A percentile compares a stretch with the other conserved stretches of the same genome.
Conservation (phyloP, 2,888 invertebrate genomes). For the Drosophila sordidula region DNA sequence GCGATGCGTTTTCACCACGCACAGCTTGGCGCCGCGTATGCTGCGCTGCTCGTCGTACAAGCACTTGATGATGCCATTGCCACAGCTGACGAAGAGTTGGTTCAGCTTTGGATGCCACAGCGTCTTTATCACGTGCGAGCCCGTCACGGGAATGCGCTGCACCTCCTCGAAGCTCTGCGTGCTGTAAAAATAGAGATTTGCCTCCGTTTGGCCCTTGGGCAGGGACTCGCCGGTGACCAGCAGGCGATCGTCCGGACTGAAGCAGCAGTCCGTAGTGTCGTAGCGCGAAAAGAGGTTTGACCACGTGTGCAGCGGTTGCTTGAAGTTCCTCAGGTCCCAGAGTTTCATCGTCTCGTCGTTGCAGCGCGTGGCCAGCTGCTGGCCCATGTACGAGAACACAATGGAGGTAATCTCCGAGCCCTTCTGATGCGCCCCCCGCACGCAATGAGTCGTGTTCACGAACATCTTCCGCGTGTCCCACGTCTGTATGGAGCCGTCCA, state of each 20-base stretch:
- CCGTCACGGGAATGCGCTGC: slow-evolving; percentile 90
- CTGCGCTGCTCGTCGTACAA: slow-evolving; percentile 96
- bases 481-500: slow-evolving; percentile 94
- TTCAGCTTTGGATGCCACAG: slow-evolving; percentile 99
- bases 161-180: slow-evolving; percentile 91
- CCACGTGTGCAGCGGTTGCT: slow-evolving; percentile 90
- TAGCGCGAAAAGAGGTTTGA: slow-evolving; percentile 92
- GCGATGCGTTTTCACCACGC: slow-evolving; percentile 92
- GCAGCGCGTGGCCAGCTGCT: slow-evolving; percentile 90
- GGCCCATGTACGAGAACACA: slow-evolving; percentile 94
- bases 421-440: slow-evolving; percentile 92
- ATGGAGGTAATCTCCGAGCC: slow-evolving; percentile 93
- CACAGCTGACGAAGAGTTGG: slow-evolving; percentile 96
- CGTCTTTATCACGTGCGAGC: slow-evolving; percentile 94
- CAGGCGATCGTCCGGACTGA: slow-evolving; percentile 95
- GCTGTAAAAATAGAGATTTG: slow-evolving; percentile 92
- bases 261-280: slow-evolving; percentile 90
- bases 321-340: slow-evolving; percentile 96
- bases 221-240: slow-evolving; percentile 95
- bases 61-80: slow-evolving; percentile 95
- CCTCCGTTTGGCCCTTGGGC: slow-evolving; percentile 88
- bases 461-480: slow-evolving; percentile 98
- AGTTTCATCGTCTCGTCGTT: slow-evolving; percentile 97
- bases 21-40: slow-evolving; percentile 95
- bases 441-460: slow-evolving; percentile 93